Percentiles rank a stretch among this genome's conserved stretches.
These are phyloP conservation scores for Brachyopa scutellaris DNA, from an alignment of 2,888 invertebrate species.

Conservation along the genomic window DNA sequence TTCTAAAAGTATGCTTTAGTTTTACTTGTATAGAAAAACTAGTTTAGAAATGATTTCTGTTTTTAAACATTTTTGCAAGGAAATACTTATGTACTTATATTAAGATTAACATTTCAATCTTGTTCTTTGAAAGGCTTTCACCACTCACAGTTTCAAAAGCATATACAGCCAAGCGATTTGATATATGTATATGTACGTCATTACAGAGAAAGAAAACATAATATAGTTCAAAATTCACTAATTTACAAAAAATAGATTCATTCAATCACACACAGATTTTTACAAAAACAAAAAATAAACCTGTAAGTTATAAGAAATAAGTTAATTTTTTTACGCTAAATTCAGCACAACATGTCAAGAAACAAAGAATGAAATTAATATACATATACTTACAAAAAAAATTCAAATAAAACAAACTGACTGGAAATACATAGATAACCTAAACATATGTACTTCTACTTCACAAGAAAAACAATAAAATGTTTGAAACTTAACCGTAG, in stretches of 20 bases:
- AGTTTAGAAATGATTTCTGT: constrained; percentile 32
- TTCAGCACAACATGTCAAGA: constrained; percentile 64
- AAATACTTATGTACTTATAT: not conserved
- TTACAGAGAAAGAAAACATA: constrained; percentile 11
- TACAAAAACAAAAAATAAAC: constrained; percentile 28
- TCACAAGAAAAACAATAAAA: constrained; percentile 32
- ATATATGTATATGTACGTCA: constrained; percentile 52
- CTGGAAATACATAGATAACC: constrained; percentile 51
- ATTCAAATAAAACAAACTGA: constrained; percentile 42
- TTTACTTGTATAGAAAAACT: constrained; percentile 14
- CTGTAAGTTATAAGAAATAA: constrained; percentile 42
- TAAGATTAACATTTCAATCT: constrained; percentile 25
- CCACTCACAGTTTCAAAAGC: constrained; percentile 23
- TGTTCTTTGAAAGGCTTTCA: constrained; percentile 33
- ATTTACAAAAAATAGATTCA: constrained; percentile 51
- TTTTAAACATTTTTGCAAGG: constrained; percentile 14
- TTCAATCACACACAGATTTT: constrained; percentile 48
- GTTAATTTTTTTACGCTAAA: constrained; percentile 66
- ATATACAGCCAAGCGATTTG: constrained; percentile 69
- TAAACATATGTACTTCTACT: too few species aligned
- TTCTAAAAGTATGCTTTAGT: constrained; percentile 12
- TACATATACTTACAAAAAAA: constrained; percentile 23
- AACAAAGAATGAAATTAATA: constrained; percentile 21
- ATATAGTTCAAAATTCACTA: constrained; percentile 34
- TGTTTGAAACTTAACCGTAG: constrained; percentile 26